Evolutionary conservation across 2,888 invertebrate species (phyloP).

Genomic region (Sympetrum striolatum): DNA sequence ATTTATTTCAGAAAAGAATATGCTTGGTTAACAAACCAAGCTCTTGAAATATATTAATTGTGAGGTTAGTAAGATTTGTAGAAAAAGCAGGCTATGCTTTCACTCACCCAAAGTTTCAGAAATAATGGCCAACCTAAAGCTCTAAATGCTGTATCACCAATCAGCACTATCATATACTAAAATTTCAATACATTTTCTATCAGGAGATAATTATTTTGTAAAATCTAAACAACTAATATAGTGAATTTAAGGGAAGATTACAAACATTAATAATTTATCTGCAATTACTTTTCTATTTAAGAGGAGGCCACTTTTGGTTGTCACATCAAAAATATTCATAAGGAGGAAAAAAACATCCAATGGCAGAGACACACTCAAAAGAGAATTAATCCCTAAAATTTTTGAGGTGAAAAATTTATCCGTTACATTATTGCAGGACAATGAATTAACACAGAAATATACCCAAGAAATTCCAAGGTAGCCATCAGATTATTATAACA

Average conservation of each 20-base stretch:
- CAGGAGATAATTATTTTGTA: slow-evolving; percentile 20
- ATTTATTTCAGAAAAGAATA: background rate
- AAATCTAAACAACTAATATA: slow-evolving; percentile 21
- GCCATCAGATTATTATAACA: slow-evolving; percentile 13
- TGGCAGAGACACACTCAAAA: slow-evolving; percentile 3
- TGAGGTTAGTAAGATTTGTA: background rate
- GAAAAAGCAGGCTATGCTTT: background rate
- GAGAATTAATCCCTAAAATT: background rate
- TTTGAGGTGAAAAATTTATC: background rate
- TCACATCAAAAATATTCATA: slow-evolving; percentile 31
- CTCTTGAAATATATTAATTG: background rate
- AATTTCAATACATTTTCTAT: slow-evolving; percentile 8
- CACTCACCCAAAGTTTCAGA: background rate
- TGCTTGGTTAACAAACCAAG: background rate
- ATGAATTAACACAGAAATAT: slow-evolving; percentile 18
- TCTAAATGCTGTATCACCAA: slow-evolving; percentile 4
- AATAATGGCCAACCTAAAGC: slow-evolving; percentile 16
- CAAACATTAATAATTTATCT: slow-evolving; percentile 1
- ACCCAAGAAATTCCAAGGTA: slow-evolving; percentile 25
- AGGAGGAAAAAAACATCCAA: slow-evolving; percentile 1
- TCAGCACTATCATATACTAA: slow-evolving; percentile 5
- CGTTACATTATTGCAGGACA: background rate
- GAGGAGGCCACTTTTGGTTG: slow-evolving; percentile 36
- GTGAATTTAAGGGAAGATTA: slow-evolving; percentile 19
- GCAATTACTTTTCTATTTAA: slow-evolving; percentile 6